Percentiles rank a stretch among this genome's conserved stretches.
Evolutionary conservation across 2,888 invertebrate species (phyloP).

Genomic region (Cordylochernes scorpioides): DNA sequence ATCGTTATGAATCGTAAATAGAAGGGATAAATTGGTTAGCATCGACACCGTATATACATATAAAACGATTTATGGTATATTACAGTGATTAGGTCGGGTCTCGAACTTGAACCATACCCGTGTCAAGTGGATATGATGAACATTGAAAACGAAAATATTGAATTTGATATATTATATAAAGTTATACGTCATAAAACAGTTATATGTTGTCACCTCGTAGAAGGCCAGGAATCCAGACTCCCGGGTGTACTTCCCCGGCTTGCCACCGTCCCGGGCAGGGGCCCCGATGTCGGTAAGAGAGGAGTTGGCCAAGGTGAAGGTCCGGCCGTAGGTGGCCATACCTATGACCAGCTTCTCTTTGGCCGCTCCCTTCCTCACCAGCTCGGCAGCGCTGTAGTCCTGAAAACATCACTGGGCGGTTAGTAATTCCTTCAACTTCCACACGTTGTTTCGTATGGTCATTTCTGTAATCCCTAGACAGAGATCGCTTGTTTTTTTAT

Average conservation of each 20-base stretch:
- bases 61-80: no score
- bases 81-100: no score
- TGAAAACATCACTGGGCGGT: conserved; percentile 18
- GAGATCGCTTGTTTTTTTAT: no score
- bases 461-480: no score
- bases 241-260: conserved; percentile 56
- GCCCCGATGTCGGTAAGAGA: conserved; percentile 75
- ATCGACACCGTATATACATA: no score
- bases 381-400: conserved; percentile 68
- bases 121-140: no score
- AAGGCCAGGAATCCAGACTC: conserved; percentile 84
- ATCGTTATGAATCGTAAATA: no score
- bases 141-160: not conserved
- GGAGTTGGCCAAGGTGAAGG: conserved; percentile 56
- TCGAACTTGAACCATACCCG: no score
- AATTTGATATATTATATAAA: not conserved
- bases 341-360: conserved; percentile 80
- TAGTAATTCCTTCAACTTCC: no score
- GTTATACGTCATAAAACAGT: not conserved
- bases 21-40: no score
- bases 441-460: no score
- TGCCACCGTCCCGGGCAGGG: conserved; percentile 59
- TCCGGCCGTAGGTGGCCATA: conserved; percentile 76
- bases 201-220: conserved; percentile 37
- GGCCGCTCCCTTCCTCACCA: conserved; percentile 74